Percentiles rank a stretch among this genome's conserved stretches.
phyloP scores from a whole-genome alignment of 2,888 invertebrate species.

The Nesidiocoris tenuis region DNA sequence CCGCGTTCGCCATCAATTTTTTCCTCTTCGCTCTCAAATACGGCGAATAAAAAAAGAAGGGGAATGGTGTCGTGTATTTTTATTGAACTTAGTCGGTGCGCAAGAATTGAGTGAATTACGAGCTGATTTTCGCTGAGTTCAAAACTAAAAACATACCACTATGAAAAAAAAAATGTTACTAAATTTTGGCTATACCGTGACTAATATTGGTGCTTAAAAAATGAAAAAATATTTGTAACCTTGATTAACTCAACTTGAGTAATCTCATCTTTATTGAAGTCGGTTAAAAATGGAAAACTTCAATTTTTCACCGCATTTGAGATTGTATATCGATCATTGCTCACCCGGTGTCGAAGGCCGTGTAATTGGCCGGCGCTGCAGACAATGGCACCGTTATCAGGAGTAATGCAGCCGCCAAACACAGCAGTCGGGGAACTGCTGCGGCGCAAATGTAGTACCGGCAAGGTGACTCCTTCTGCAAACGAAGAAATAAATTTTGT shows the following conservation, averaged over 20 bases:
- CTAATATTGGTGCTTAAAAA: too few relatives aligned
- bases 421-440: constrained; percentile 1
- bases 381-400: constrained; percentile 36
- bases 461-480: background rate
- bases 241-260: too few relatives aligned
- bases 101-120: background rate
- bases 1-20: constrained; percentile 31
- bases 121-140: too few relatives aligned
- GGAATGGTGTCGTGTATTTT: background rate
- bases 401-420: constrained; percentile 41
- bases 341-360: constrained; percentile 42
- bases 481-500: background rate
- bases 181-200: too few relatives aligned
- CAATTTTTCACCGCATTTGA: too few relatives aligned
- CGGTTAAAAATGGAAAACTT: too few relatives aligned
- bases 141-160: too few relatives aligned
- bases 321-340: too few relatives aligned
- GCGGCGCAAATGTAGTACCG: background rate
- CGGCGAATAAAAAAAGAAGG: background rate
- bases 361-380: constrained; percentile 42
- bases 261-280: too few relatives aligned
- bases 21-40: constrained; percentile 27
- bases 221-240: too few relatives aligned
- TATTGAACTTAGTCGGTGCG: background rate
- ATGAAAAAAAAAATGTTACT: too few relatives aligned